Conservation (phyloP, 2,888 invertebrate species). For the Cyrtodaria siliqua region DNA sequence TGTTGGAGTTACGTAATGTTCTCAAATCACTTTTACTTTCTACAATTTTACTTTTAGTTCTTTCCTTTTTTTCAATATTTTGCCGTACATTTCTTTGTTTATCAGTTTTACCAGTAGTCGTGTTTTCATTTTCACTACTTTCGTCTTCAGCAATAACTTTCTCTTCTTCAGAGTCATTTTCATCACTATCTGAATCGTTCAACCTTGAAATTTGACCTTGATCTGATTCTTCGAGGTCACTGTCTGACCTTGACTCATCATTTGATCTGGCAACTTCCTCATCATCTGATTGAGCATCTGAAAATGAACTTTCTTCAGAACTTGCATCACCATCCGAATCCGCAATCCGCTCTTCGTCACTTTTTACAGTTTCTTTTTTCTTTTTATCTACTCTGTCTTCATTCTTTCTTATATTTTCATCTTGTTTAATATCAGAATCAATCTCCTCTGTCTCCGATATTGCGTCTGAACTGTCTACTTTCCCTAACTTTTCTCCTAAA, state of each 20-base stretch:
- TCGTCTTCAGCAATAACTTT: background rate
- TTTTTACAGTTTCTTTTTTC: background rate
- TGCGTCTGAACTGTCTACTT: background rate
- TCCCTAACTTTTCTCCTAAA: conserved; percentile 57
- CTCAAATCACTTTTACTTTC: too few species aligned
- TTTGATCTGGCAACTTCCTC: background rate
- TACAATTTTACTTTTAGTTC: background rate
- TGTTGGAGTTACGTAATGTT: too few species aligned
- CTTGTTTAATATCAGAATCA: background rate
- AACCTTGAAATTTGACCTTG: too few species aligned
- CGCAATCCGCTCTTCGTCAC: too few species aligned
- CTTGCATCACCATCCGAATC: too few species aligned
- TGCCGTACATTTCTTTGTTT: background rate
- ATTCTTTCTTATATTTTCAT: conserved; percentile 7
- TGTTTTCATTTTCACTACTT: background rate
- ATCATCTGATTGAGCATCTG: conserved; percentile 3
- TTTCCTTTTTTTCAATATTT: background rate
- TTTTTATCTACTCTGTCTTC: background rate
- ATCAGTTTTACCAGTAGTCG: background rate
- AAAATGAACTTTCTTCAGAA: conserved; percentile 1
- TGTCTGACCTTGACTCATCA: conserved; percentile 3
- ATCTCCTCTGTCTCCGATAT: background rate
- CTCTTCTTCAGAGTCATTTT: conserved; percentile 3
- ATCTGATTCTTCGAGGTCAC: conserved; percentile 13
- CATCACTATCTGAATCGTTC: conserved; percentile 4